A percentile compares a stretch with the other conserved stretches of the same genome.
phyloP scores from a whole-genome alignment of 2,113 vertebrate genomes.

The Hemiprocne comata region DNA sequence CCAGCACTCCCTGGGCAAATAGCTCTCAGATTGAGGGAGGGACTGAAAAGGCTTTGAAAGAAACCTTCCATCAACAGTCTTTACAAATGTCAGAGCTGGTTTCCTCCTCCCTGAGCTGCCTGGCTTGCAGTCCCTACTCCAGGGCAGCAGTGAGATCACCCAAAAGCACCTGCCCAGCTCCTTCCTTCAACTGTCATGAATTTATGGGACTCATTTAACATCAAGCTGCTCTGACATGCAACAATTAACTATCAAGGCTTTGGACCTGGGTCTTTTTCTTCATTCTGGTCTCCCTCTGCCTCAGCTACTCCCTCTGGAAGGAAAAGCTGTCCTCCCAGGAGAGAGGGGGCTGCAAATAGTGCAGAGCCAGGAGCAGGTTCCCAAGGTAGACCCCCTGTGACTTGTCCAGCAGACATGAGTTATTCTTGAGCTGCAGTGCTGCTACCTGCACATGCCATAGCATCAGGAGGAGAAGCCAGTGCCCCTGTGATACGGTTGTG shows the following conservation, averaged over 20 bases:
- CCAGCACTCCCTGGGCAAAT: constrained; percentile 21
- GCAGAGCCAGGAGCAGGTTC: not conserved
- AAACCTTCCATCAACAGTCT: constrained; percentile 35
- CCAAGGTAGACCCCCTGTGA: accelerated
- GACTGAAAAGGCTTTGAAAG: constrained; percentile 56
- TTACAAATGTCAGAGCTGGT: constrained; percentile 27
- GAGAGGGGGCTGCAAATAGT: not conserved
- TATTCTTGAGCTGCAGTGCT: not conserved
- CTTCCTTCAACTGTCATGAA: not conserved
- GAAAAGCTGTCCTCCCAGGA: not conserved
- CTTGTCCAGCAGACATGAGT: not conserved
- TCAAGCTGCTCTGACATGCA: not conserved
- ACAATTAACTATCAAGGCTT: constrained; percentile 5
- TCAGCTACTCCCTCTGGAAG: not conserved
- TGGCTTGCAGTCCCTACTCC: not conserved
- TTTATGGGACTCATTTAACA: not conserved
- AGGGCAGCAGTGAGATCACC: not conserved
- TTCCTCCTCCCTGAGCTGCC: not conserved
- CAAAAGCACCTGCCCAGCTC: constrained; percentile 49
- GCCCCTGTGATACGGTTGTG: not conserved
- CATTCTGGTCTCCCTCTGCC: not conserved
- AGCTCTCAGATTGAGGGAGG: not conserved
- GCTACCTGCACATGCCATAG: not conserved
- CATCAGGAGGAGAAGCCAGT: not conserved
- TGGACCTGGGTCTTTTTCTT: not conserved